Evolutionary conservation across 2,888 invertebrate species (phyloP).

Genomic region (Dasypolia templi): DNA sequence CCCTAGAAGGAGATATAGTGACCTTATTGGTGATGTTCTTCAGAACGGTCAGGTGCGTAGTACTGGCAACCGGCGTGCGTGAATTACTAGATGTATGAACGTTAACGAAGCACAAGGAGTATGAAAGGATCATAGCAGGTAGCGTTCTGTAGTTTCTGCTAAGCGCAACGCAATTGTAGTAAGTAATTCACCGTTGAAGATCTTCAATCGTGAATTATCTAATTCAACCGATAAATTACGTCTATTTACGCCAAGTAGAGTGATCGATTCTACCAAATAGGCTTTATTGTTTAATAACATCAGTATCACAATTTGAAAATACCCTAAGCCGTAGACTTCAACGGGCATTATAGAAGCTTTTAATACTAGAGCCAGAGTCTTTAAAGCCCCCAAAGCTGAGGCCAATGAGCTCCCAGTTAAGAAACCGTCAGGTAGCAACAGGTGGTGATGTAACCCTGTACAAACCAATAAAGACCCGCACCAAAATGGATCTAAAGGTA

Average conservation of each 20-base stretch:
- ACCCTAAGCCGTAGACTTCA: constrained; percentile 1
- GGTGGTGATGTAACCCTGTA: constrained; percentile 38
- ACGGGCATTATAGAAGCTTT: constrained; percentile 14
- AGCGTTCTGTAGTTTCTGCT: neutral
- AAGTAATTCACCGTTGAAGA: neutral
- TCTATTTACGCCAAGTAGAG: neutral
- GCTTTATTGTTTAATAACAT: neutral
- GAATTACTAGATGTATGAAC: too few species aligned
- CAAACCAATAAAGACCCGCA: constrained; percentile 39
- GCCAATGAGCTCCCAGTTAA: constrained; percentile 36
- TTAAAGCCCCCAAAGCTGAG: constrained; percentile 31
- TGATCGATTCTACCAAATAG: neutral
- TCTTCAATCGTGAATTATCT: neutral
- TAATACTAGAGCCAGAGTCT: constrained; percentile 17
- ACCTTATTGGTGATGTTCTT: neutral
- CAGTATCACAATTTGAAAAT: neutral
- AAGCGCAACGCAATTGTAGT: too few species aligned
- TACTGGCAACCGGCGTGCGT: too few species aligned
- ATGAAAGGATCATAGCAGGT: too few species aligned
- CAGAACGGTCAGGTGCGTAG: too few species aligned
- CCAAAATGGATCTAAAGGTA: constrained; percentile 48
- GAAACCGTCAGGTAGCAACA: constrained; percentile 50
- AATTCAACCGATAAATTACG: too few species aligned
- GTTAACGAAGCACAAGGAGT: too few species aligned
- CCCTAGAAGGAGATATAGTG: too few species aligned